phyloP scores from a whole-genome alignment of 2,797 vertebrate species.

The Rhodeus uyekii region DNA sequence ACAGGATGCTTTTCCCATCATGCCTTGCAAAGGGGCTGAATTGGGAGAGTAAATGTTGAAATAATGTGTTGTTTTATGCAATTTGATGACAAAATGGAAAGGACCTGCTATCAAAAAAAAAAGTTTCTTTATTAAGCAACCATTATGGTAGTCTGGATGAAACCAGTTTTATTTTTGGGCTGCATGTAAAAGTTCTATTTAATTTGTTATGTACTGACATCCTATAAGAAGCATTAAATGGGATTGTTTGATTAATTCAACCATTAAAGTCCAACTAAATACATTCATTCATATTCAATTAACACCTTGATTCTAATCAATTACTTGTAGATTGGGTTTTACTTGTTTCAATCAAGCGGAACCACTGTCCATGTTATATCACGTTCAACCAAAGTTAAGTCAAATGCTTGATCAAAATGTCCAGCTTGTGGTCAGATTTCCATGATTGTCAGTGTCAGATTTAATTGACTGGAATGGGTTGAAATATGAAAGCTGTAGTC shows the following conservation, averaged over 20 bases:
- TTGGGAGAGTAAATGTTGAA: not conserved
- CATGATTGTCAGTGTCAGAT: not conserved
- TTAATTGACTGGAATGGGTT: not conserved
- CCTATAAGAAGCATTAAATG: not conserved
- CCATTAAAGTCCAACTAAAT: too few relatives aligned
- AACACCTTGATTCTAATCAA: too few relatives aligned
- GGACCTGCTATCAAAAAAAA: too few relatives aligned
- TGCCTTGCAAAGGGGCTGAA: not conserved
- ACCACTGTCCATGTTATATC: not conserved
- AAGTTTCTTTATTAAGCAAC: too few relatives aligned
- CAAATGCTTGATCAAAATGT: not conserved
- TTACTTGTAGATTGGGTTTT: not conserved
- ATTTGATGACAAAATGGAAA: too few relatives aligned
- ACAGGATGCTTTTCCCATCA: not conserved
- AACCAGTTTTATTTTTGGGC: not conserved
- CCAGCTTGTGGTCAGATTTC: not conserved
- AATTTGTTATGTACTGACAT: not conserved
- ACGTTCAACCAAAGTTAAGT: not conserved
- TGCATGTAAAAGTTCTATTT: not conserved
- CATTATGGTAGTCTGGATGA: not conserved
- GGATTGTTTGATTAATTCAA: too few relatives aligned
- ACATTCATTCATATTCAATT: not conserved
- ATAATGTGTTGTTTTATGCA: too few relatives aligned
- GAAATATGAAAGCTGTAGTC: constrained; percentile 36
- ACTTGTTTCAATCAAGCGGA: not conserved